Base-by-base conservation (phyloP, 2,113 vertebrate genomes). In the Myanophis thanlyinensis region DNA sequence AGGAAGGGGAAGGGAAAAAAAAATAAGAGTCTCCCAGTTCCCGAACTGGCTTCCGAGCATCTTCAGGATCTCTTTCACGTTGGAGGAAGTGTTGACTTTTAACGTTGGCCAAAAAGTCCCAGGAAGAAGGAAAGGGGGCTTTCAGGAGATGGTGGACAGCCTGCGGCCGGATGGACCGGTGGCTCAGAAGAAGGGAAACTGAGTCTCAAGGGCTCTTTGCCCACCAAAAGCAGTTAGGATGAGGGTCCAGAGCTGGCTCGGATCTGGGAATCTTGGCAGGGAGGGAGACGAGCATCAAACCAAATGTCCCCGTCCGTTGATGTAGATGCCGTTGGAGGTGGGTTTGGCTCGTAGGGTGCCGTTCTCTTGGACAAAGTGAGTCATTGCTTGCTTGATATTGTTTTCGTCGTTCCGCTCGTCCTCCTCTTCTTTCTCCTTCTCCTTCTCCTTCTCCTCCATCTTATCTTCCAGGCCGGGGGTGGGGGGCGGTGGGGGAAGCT, bases 341-440 rank as follows among this genome's bases (percentile, higher is more conserved):
- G 97, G 97, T 85, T 97, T 98, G 51, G 99, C 98, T 89, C 98
- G 96, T 47, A 99, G 98, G 44, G 98, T 93, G 0, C 98, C 98
- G 0, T 99, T 98, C 73, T 98, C 98, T 95, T 97, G 98, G 93
- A 99, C 97, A 44, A 99, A 99, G 95, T 99, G 98, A 46, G 93
- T 97, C 94, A 99, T 97, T 8, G 98, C 98, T 92, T 98, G 97
- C 0, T 98, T 98, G 95, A 99, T 97, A 92, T 96, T 97, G 88
- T 98, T 96, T 5, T 97, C 98, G 6, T n/a, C 92, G 0, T 95
- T 93, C 0, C 95, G 87, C 1, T 97, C 97, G 9, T 97, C 97
- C 9, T 95, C 95, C 0, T 97, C 97, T 44, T 98, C 97, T 0
- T 95, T 95, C 52, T 94, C 27, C 2, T 98, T 97, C 0, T 95